Conservation (phyloP, 2,888 invertebrate genomes). For the Dryocosmus kuriphilus region DNA sequence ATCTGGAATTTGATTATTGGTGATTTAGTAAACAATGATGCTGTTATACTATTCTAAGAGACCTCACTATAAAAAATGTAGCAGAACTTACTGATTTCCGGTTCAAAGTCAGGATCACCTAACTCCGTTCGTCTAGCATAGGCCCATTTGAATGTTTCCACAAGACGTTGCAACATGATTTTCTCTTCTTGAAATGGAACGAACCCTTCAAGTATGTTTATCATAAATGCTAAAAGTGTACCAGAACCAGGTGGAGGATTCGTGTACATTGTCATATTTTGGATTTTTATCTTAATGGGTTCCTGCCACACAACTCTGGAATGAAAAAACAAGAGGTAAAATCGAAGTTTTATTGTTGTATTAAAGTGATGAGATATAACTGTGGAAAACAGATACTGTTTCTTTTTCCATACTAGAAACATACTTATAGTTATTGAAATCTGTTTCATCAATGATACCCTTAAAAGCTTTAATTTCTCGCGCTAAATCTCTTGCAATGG, state of each 20-base stretch:
- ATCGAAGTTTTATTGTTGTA: no score
- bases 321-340: constrained; percentile 63
- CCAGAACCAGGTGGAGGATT: constrained; percentile 94
- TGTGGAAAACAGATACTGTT: no score
- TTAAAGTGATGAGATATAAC: no score
- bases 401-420: no score
- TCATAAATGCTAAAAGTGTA: constrained; percentile 86
- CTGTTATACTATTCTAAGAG: background rate
- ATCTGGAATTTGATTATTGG: constrained; percentile 53
- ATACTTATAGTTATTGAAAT: constrained; percentile 86
- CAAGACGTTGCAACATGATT: constrained; percentile 89
- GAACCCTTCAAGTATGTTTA: constrained; percentile 88
- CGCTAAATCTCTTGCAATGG: constrained; percentile 83
- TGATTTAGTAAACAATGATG: no score
- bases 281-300: constrained; percentile 81
- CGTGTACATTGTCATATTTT: constrained; percentile 85
- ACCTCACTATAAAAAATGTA: background rate
- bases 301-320: constrained; percentile 83
- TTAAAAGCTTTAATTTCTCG: constrained; percentile 84
- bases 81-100: constrained; percentile 82
- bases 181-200: constrained; percentile 81
- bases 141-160: constrained; percentile 95
- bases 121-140: constrained; percentile 91
- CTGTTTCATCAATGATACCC: constrained; percentile 88
- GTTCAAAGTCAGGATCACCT: constrained; percentile 87